Evolutionary conservation across 2,113 vertebrate species (phyloP), one percentile per base, ranked within the genome.

Genomic region (Sciurus niger): DNA sequence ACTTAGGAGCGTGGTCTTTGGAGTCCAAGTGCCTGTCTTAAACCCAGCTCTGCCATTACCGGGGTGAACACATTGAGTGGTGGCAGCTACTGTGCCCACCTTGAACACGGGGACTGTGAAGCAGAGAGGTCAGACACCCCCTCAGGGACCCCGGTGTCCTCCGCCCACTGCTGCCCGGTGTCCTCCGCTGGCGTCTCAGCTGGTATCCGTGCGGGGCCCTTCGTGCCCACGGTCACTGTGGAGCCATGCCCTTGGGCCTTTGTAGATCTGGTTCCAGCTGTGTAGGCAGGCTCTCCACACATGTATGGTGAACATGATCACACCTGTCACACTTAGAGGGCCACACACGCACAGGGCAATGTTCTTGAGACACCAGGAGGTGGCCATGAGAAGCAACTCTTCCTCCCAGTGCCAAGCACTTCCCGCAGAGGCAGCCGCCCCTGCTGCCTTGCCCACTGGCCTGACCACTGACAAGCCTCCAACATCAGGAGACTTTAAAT

Each of bases 131-230:
- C 37, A 37, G 37, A 37, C 37, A 37, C 2, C 37, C 37, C 37
- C 37, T 37, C 37, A 37, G 37, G 37, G 37, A 37, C 37, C 37
- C 37, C 37, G 37, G 37, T 37, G 37, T 37, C 37, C 37, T 37
- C 37, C 2, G 37, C 37, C 37, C 37, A 37, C 37, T 37, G 37
- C 37, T 37, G 37, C 37, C 37, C 37, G 37, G 28, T 10, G 6
- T 40, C 40, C 40, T 17, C 4, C 1, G 37, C n/a, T 20, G 14
- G 4, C 2, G 60, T 20, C 48, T 53, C 2, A 13, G 53, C 30
- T 1, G 6, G 2, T 1, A 8, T 12, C 67, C 32, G 25, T 0
- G 30, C 1, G 28, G 67, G 37, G 13, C 5, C 1, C 1, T n/a
- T 6, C 3, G 6, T 0, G 28, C 20, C 2, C 60, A 30, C 2